Conservation (phyloP, 2,113 vertebrate genomes). For the Hoplias malabaricus region DNA sequence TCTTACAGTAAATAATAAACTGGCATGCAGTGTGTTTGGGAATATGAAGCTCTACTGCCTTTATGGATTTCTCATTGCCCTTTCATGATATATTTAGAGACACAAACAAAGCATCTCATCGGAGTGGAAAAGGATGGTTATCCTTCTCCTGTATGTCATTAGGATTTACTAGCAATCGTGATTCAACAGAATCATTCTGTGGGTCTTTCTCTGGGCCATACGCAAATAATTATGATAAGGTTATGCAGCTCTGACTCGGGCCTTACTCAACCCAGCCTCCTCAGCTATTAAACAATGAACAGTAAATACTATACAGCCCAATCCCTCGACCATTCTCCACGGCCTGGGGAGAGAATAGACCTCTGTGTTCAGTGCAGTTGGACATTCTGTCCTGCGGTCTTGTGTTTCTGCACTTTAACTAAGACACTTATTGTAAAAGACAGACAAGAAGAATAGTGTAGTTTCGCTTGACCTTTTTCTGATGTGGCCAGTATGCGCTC, state of each 20-base stretch:
- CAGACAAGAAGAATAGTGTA: constrained; percentile 8
- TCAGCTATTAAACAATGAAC: constrained; percentile 12
- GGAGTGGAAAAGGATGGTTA: neutral
- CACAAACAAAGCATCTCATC: neutral
- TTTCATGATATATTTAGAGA: neutral
- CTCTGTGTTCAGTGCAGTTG: constrained; percentile 12
- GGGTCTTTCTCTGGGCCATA: constrained; percentile 9
- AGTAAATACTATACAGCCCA: neutral
- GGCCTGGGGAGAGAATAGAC: constrained; percentile 5
- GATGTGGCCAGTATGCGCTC: neutral
- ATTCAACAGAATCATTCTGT: constrained; percentile 14
- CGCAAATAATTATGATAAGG: constrained; percentile 29
- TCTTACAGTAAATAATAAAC: neutral
- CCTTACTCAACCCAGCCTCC: constrained; percentile 16
- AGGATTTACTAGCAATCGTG: constrained; percentile 15
- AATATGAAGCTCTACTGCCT: neutral
- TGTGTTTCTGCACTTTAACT: constrained; percentile 27
- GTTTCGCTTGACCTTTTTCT: neutral
- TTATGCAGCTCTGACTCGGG: neutral
- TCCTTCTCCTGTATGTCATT: constrained; percentile 17
- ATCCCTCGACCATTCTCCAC: neutral
- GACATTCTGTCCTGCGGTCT: constrained; percentile 15
- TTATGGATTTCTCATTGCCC: neutral
- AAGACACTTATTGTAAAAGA: constrained; percentile 21
- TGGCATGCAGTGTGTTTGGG: neutral